phyloP scores from a whole-genome alignment of 2,113 vertebrate genomes.

The Rattus norvegicus region DNA sequence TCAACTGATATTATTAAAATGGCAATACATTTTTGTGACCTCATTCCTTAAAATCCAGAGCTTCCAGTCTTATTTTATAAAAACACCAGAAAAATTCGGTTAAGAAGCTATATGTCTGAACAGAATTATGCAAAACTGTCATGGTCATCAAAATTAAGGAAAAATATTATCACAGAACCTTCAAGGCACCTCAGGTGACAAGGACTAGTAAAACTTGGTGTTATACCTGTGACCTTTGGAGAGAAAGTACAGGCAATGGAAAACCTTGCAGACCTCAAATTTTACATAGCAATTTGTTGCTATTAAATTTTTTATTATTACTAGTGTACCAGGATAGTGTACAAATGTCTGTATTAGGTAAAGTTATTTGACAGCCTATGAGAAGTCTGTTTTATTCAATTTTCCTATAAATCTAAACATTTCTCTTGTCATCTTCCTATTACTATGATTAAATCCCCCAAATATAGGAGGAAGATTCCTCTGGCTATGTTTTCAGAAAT shows the following conservation, averaged over 20 bases:
- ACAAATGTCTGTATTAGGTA: neutral
- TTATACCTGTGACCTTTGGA: neutral
- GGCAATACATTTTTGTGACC: neutral
- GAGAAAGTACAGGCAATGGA: neutral
- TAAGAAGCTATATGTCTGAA: neutral
- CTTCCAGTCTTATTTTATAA: neutral
- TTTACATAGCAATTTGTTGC: neutral
- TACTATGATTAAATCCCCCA: neutral
- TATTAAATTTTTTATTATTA: neutral
- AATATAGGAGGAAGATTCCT: neutral
- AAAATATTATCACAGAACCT: neutral
- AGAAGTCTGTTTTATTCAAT: neutral
- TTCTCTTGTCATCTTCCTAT: neutral
- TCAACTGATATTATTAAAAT: neutral
- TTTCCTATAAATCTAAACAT: neutral
- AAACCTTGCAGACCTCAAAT: too few relatives aligned
- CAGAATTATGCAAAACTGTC: neutral
- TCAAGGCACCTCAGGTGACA: neutral
- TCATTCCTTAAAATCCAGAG: neutral
- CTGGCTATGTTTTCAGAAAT: neutral
- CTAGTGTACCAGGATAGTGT: neutral
- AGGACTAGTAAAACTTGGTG: neutral
- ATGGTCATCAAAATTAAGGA: slow-evolving; percentile 21
- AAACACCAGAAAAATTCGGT: neutral
- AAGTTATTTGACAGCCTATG: neutral